phyloP scores from a whole-genome alignment of 2,888 invertebrate genomes.

The Cephus rjabovi region DNA sequence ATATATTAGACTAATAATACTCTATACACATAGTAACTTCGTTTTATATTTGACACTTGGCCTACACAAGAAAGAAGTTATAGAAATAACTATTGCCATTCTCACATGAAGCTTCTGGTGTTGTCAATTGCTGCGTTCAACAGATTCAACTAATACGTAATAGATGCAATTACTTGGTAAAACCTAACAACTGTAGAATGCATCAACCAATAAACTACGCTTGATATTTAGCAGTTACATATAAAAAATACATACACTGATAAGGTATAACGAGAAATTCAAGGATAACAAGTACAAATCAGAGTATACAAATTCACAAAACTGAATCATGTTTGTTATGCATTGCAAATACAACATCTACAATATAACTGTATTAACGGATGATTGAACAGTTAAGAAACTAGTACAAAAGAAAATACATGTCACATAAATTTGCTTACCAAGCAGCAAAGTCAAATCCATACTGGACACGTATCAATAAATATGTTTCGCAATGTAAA shows the following conservation, averaged over 20 bases:
- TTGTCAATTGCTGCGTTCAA: neutral
- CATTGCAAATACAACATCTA: neutral
- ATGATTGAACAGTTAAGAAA: neutral
- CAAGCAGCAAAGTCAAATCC: constrained; percentile 32
- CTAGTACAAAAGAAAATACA: constrained; percentile 14
- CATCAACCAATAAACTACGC: neutral
- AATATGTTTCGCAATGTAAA: constrained; percentile 26
- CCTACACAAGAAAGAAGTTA: neutral
- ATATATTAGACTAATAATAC: neutral
- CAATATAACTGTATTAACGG: neutral
- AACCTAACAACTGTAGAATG: neutral
- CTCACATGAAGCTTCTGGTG: neutral
- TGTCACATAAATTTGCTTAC: constrained; percentile 40
- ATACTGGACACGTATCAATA: constrained; percentile 30
- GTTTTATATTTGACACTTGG: neutral
- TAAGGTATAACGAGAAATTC: neutral
- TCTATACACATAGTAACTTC: neutral
- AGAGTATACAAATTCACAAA: neutral
- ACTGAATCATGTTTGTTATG: neutral
- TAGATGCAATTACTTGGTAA: neutral
- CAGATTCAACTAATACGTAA: neutral
- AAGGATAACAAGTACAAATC: neutral
- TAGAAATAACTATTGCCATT: neutral
- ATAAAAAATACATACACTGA: neutral
- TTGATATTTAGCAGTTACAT: neutral